Evolutionary conservation across 2,113 vertebrate species (phyloP).

Genomic region (Murina feae): DNA sequence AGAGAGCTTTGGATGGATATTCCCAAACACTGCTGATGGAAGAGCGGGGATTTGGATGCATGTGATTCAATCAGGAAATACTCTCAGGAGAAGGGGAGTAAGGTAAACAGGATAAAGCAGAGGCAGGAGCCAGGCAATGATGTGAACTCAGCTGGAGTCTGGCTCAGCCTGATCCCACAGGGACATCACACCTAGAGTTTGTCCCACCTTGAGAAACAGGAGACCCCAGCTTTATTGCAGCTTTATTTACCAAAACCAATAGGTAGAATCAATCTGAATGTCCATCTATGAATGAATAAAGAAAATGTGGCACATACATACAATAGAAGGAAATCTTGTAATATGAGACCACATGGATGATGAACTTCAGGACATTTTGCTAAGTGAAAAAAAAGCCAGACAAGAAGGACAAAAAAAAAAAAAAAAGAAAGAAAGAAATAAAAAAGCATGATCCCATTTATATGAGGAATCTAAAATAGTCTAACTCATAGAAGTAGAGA

Average conservation of each 20-base stretch:
- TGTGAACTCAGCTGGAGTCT: neutral
- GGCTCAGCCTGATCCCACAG: neutral
- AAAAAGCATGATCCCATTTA: neutral
- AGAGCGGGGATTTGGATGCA: neutral
- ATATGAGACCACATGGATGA: neutral
- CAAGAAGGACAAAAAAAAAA: neutral
- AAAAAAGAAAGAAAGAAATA: too few relatives aligned
- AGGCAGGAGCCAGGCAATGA: neutral
- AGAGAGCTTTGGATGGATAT: neutral
- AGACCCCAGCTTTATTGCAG: neutral
- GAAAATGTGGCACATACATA: neutral
- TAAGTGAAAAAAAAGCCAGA: neutral
- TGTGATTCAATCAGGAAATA: neutral
- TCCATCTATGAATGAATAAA: neutral
- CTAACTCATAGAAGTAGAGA: neutral
- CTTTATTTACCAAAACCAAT: neutral
- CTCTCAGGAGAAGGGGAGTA: neutral
- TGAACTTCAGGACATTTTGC: neutral
- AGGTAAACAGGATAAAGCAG: neutral
- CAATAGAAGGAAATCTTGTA: neutral
- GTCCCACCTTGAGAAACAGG: neutral
- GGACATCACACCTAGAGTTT: neutral
- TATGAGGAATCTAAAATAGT: neutral
- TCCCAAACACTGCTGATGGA: neutral
- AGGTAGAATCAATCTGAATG: neutral